A percentile compares a stretch with the other conserved stretches of the same genome.
phyloP scores from a whole-genome alignment of 2,113 vertebrate genomes.

The Promerops cafer region DNA sequence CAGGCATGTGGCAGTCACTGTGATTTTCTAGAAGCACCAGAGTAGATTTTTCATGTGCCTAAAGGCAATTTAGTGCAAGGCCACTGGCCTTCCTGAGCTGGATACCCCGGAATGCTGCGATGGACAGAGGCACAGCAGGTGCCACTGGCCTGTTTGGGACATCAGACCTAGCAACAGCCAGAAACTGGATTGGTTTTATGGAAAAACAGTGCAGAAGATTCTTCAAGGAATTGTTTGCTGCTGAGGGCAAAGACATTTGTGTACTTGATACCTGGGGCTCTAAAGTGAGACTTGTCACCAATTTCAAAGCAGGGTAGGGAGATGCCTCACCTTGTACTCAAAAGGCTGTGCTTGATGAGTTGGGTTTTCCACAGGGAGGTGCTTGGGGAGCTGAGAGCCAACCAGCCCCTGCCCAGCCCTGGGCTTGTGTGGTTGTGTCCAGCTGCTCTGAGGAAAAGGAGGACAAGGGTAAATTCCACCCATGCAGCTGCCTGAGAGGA shows the following conservation, averaged over 20 bases:
- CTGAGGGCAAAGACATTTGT: not conserved
- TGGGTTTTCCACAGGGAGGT: fast-evolving
- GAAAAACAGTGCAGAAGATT: not conserved
- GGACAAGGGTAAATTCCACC: not conserved
- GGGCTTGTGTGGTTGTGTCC: not conserved
- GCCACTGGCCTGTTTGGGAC: not conserved
- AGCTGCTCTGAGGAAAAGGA: not conserved
- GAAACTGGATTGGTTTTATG: not conserved
- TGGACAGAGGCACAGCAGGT: not conserved
- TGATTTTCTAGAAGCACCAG: not conserved
- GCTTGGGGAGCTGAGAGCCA: not conserved
- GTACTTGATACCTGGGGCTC: not conserved
- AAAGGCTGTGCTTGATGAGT: not conserved
- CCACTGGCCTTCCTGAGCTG: not conserved
- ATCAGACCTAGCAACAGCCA: not conserved
- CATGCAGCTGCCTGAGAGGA: not conserved
- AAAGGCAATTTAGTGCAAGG: not conserved
- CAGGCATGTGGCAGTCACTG: fast-evolving
- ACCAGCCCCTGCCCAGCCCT: not conserved
- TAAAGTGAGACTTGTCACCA: not conserved
- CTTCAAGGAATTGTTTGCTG: not conserved
- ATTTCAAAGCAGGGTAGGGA: not conserved
- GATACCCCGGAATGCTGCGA: fast-evolving
- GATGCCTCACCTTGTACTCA: fast-evolving
- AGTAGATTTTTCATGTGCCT: not conserved